Evolutionary conservation across 2,113 vertebrate genomes (phyloP), one percentile per base, ranked within the genome.

Genomic region (Coturnix japonica): DNA sequence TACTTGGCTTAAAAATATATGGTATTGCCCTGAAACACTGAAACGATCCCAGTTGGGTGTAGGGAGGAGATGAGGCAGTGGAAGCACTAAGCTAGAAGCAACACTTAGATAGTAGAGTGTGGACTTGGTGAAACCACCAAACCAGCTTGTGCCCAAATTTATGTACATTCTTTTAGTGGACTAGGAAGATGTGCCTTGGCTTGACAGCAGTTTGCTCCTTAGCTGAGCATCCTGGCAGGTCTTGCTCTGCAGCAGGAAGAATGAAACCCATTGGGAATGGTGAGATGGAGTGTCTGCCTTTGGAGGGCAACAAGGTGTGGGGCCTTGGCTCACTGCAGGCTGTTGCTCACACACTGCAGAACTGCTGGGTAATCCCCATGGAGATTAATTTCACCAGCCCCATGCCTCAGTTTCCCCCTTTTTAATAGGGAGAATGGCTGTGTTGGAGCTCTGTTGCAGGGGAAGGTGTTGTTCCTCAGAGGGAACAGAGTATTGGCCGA

Each of bases 161-260:
- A 53, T 53, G 51, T 16, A 54, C 18, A 28, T 7, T 54, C 28
- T 18, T 54, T 30, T 28, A 49, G 23, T 23, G 25, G 47, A 53
- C 51, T 53, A 8, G 51, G 13, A 53, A 28, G 51, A 30, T 4
- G 2, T 4, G 3, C 71, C 59, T 61, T 44, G 54, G 35, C 26
- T 53, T 89, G 75, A 28, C 35, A 51, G 39, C 18, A 49, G 35
- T 76, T 79, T 79, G 66, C 30, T 77, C 33, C 17, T 2, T 12
- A 44, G 47, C n/a, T 93, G 85, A 89, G 67, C 41, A 57, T n/a
- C 31, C 59, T 75, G 66, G 70, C 25, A 78, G 43, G 10, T 84
- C 13, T 46, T 59, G 60, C 1, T 8, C 31, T 53, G 30, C 3
- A 25, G 2, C 5, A 31, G 30, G n/a, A 89, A 67, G 57, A 85